phyloP scores from a whole-genome alignment of 2,888 invertebrate genomes.

The Drosophila affinis region DNA sequence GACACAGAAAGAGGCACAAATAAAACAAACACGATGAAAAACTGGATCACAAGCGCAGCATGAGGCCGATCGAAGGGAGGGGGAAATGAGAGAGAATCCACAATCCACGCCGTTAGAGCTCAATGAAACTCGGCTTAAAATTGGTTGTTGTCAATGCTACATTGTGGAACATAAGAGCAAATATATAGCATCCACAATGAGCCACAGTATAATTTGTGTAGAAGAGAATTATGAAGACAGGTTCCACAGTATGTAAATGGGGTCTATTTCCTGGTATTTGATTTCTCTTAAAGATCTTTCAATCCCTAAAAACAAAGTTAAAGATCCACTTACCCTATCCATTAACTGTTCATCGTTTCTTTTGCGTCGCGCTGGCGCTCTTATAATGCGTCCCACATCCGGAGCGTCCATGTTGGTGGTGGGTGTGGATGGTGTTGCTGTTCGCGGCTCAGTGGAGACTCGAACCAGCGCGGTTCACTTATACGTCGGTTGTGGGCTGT shows the following conservation, averaged over 20 bases:
- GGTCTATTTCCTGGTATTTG: background rate
- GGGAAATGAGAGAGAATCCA: slow-evolving; percentile 2
- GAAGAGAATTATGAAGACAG: background rate
- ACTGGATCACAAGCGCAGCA: slow-evolving; percentile 66
- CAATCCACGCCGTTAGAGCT: slow-evolving; percentile 45
- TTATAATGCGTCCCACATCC: slow-evolving; percentile 86
- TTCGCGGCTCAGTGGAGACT: slow-evolving; percentile 33
- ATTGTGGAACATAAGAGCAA: background rate
- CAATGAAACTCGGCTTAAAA: slow-evolving; percentile 55
- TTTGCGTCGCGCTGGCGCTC: slow-evolving; percentile 91
- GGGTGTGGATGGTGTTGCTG: background rate
- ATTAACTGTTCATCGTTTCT: slow-evolving; percentile 91
- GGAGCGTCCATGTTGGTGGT: slow-evolving; percentile 68
- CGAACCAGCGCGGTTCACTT: slow-evolving; percentile 50
- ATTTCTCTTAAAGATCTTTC: background rate
- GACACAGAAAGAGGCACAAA: slow-evolving; percentile 41
- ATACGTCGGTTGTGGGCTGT: slow-evolving; percentile 31
- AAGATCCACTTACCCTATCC: slow-evolving; percentile 88
- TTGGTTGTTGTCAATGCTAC: slow-evolving; percentile 29
- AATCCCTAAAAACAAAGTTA: background rate
- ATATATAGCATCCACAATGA: background rate
- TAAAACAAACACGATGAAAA: slow-evolving; percentile 50
- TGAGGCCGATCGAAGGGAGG: slow-evolving; percentile 53
- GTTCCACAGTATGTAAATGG: background rate
- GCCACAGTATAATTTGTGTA: background rate